Evolutionary conservation across 1,140 invertebrate species (phyloP), one percentile per base, ranked within the genome.

Genomic region (Dendroctonus ponderosae): DNA sequence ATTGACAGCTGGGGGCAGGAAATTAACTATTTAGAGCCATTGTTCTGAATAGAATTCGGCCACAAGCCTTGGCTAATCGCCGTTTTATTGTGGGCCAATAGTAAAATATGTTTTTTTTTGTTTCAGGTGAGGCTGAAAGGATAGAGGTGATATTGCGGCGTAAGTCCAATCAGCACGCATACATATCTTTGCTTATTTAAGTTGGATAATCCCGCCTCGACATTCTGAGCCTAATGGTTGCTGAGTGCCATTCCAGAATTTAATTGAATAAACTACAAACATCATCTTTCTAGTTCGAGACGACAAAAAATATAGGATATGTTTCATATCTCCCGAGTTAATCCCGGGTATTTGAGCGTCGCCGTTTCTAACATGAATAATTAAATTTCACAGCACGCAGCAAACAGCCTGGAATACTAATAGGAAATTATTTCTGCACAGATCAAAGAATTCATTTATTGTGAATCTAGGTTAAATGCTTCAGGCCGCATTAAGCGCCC

Each of bases 341-440:
- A 46, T 9, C n/a, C 8, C 8, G 43, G 8, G 43, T 9, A 9
- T 46, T 46, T 46, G n/a, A 46, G 43, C 43, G 8, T 46, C n/a
- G 43, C 43, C 43, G 43, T 46, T 9, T 46, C 43, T 46, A 12
- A 46, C 43, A 9, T 8, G n/a, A 9, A 12, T 46, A 12, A 46
- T 46, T 46, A 46, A 46, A 12, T 46, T 46, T 46, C 43, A 46
- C n/a, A 46, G 43, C 43, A 12, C n/a, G 43, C n/a, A 46, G 43
- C n/a, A 46, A 46, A 46, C n/a, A 46, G 26, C n/a, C n/a, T 9
- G 43, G 43, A 46, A 46, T 46, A 46, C 43, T 46, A 46, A 46
- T 46, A 46, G 43, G 43, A 9, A 46, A 26, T 46, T 46, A 46
- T 46, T 46, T 46, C n/a, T 46, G 43, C 43, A 46, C 26, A 46